These are phyloP conservation scores for Ceratosolen fusciceps DNA, from an alignment of 1,140 invertebrate species.

Conservation along the genomic window DNA sequence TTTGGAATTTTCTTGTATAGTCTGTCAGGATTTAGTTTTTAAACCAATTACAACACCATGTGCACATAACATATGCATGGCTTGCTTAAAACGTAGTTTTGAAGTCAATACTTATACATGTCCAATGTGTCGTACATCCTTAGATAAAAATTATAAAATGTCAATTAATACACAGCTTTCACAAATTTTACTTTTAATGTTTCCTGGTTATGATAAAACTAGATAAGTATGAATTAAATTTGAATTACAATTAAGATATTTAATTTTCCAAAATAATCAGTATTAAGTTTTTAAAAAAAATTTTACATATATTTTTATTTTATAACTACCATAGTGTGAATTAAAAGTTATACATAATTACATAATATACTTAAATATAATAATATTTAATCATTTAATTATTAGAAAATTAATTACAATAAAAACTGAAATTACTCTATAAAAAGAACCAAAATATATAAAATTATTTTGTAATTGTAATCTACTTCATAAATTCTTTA, in stretches of 20 bases:
- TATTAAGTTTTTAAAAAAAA: conserved; percentile 45
- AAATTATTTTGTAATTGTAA: too few relatives aligned
- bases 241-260: conserved; percentile 24
- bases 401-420: too few relatives aligned
- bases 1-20: conserved; percentile 82
- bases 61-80: conserved; percentile 82
- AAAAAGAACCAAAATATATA: too few relatives aligned
- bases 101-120: conserved; percentile 77
- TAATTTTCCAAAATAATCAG: conserved; percentile 27
- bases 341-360: conserved; percentile 8
- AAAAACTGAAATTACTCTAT: too few relatives aligned
- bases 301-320: conserved; percentile 20
- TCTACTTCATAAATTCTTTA: too few relatives aligned
- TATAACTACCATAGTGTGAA: background rate
- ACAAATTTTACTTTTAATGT: conserved; percentile 72
- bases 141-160: conserved; percentile 74
- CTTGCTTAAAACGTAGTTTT: conserved; percentile 81
- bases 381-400: too few relatives aligned
- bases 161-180: conserved; percentile 74
- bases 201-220: conserved; percentile 78
- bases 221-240: conserved; percentile 56
- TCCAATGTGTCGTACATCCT: conserved; percentile 77
- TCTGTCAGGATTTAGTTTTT: conserved; percentile 83
- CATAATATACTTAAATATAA: too few relatives aligned
- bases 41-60: conserved; percentile 84